Evolutionary conservation across 1,140 invertebrate species (phyloP).

Genomic region (Dendroctonus valens): DNA sequence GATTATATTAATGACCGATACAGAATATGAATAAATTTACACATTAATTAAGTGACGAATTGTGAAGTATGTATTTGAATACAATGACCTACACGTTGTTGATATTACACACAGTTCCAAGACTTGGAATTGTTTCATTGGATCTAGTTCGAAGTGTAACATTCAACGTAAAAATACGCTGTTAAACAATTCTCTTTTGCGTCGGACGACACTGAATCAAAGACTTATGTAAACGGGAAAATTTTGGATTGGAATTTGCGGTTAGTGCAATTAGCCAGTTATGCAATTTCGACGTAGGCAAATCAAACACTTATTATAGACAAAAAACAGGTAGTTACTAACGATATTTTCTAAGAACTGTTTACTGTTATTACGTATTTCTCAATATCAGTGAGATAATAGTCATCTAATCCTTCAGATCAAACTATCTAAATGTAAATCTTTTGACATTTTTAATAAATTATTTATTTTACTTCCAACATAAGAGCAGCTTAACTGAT

Average conservation of each 20-base stretch:
- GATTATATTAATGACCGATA: slow-evolving; percentile 4
- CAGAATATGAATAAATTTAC: slow-evolving; percentile 6
- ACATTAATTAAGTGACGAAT: slow-evolving; percentile 9
- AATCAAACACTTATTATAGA: neutral
- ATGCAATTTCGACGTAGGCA: slow-evolving; percentile 5
- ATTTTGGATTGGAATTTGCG: slow-evolving; percentile 10
- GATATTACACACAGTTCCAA: too few species aligned
- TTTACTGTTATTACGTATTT: neutral
- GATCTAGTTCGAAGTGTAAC: too few species aligned
- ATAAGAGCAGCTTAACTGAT: too few species aligned
- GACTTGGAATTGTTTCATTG: too few species aligned
- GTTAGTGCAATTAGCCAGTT: slow-evolving; percentile 10
- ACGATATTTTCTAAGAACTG: slow-evolving; percentile 5
- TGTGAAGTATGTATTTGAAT: neutral
- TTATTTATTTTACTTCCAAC: too few species aligned
- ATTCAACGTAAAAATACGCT: too few species aligned
- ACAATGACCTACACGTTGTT: neutral
- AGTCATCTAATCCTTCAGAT: neutral
- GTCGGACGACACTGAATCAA: too few species aligned
- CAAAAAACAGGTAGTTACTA: neutral
- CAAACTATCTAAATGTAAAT: too few species aligned
- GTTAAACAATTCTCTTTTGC: too few species aligned
- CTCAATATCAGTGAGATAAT: neutral
- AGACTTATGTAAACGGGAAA: neutral
- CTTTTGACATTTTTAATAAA: too few species aligned